Conservation (phyloP, 2,888 invertebrate species). For the Nomada goodeniana region DNA sequence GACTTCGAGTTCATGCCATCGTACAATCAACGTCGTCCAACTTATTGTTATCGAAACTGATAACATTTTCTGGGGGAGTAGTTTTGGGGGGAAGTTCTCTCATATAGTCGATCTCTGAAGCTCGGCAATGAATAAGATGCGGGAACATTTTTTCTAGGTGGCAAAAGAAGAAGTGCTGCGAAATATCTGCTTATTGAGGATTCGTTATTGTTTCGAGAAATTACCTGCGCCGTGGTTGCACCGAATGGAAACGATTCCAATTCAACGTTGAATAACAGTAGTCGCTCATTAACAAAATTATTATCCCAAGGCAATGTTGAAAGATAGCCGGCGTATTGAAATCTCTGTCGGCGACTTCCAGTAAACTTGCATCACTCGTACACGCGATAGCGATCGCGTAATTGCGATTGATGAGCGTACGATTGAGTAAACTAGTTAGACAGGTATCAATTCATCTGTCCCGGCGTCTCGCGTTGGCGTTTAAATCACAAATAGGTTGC, state of each 20-base stretch:
- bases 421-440: constrained; percentile 18
- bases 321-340: not conserved
- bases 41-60: too few species aligned
- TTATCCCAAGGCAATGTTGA: not conserved
- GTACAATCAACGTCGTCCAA: too few species aligned
- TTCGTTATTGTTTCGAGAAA: too few species aligned
- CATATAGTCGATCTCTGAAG: too few species aligned
- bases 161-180: too few species aligned
- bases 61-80: too few species aligned
- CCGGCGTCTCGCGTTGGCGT: not conserved
- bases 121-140: too few species aligned
- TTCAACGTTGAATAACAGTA: not conserved
- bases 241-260: not conserved
- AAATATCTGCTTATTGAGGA: too few species aligned
- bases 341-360: not conserved
- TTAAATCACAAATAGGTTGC: constrained; percentile 18
- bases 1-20: not conserved
- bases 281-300: not conserved
- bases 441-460: constrained; percentile 28
- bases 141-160: too few species aligned
- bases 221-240: too few species aligned
- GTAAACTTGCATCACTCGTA: not conserved
- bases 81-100: too few species aligned
- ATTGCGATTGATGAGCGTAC: not conserved
- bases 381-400: not conserved